Evolutionary conservation across 2,797 vertebrate genomes (phyloP).

Genomic region (Psittacula derbiana): DNA sequence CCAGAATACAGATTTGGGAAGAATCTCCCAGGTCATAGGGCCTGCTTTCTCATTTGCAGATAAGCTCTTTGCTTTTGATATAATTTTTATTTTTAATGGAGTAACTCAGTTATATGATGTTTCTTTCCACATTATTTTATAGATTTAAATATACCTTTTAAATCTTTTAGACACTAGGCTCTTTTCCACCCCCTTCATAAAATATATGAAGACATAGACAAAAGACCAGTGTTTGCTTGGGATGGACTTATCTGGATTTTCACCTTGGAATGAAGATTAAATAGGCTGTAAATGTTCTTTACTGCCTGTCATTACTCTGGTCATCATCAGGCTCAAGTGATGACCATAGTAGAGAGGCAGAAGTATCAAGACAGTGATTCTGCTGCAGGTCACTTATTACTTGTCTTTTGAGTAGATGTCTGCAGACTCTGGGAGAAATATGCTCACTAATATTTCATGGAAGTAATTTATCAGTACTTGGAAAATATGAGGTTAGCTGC

Average conservation of each 20-base stretch:
- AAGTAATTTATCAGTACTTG: neutral
- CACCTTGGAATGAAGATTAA: neutral
- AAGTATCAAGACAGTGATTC: neutral
- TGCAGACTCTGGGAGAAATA: neutral
- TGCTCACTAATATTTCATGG: neutral
- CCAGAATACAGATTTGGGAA: neutral
- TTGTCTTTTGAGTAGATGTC: neutral
- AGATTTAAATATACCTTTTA: neutral
- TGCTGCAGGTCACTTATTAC: neutral
- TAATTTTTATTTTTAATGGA: neutral
- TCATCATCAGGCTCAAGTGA: neutral
- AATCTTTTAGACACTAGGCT: neutral
- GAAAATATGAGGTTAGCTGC: neutral
- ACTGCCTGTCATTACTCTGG: neutral
- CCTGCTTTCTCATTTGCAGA: neutral
- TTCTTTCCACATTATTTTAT: neutral
- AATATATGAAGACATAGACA: neutral
- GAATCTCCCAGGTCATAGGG: neutral
- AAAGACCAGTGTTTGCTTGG: neutral
- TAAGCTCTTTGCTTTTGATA: constrained; percentile 17
- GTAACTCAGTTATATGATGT: neutral
- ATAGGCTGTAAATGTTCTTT: neutral
- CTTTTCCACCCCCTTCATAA: neutral
- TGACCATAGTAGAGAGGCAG: neutral
- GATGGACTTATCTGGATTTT: neutral